These are phyloP conservation scores for Ditylenchus weischeri DNA, from an alignment of 2,888 invertebrate genomes.

Conservation along the genomic window DNA sequence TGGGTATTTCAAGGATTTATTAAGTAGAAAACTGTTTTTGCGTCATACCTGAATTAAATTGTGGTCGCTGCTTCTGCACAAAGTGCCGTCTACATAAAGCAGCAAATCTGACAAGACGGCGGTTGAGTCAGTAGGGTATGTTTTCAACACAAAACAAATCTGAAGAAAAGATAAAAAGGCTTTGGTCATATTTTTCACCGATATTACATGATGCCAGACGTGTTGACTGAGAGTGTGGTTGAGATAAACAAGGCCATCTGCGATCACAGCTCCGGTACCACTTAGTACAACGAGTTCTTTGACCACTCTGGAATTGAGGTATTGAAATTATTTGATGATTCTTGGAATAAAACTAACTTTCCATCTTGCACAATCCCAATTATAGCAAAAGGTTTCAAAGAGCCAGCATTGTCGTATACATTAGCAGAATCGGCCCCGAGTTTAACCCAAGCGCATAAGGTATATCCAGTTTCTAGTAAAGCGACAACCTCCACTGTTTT, in stretches of 20 bases:
- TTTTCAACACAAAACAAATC: constrained; percentile 2
- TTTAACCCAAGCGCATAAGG: constrained; percentile 25
- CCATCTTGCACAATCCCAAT: no score
- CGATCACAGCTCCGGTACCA: no score
- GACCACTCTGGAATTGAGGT: no score
- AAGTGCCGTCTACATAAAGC: neutral
- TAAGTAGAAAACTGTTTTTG: neutral
- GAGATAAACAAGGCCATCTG: neutral
- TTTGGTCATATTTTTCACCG: neutral
- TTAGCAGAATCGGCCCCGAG: constrained; percentile 15
- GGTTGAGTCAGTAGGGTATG: neutral
- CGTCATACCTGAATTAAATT: no score
- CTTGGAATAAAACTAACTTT: no score
- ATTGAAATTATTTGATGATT: no score
- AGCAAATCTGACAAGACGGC: neutral
- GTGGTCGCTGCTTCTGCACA: no score
- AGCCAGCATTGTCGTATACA: neutral
- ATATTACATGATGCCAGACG: constrained; percentile 16
- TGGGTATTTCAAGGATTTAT: neutral
- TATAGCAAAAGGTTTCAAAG: no score
- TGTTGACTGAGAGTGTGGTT: neutral
- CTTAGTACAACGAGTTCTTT: no score
- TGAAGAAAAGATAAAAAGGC: neutral
- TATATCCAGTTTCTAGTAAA: constrained; percentile 15
- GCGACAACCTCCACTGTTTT: neutral